phyloP scores from a whole-genome alignment of 2,797 vertebrate species.

The Tiaroga cobitis region DNA sequence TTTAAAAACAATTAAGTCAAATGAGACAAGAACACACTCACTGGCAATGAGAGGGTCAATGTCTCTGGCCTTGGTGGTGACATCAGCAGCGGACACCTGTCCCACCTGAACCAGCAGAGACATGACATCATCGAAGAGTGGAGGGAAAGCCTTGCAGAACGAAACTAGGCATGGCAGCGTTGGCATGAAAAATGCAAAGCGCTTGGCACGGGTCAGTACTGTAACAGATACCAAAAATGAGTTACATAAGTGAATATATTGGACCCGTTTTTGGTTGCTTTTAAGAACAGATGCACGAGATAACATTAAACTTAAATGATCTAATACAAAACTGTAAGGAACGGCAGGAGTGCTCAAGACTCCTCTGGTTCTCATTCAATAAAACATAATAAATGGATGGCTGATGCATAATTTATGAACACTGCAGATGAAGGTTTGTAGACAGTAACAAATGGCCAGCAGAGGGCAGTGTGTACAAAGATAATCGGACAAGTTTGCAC shows the following conservation, averaged over 20 bases:
- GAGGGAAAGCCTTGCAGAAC: slow-evolving; percentile 96
- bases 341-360: neutral
- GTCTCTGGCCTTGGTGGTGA: slow-evolving; percentile 91
- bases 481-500: neutral
- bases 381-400: slow-evolving; percentile 22
- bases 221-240: neutral
- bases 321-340: neutral
- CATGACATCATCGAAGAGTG: slow-evolving; percentile 93
- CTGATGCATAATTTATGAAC: slow-evolving; percentile 35
- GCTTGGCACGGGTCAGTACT: slow-evolving; percentile 94
- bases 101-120: slow-evolving; percentile 93
- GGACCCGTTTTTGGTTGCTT: neutral
- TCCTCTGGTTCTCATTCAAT: neutral
- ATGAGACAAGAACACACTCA: slow-evolving; percentile 72
- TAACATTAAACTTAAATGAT: neutral
- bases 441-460: slow-evolving; percentile 17
- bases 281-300: neutral
- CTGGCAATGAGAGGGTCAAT: slow-evolving; percentile 93
- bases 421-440: slow-evolving; percentile 1
- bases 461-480: slow-evolving; percentile 46
- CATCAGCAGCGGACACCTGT: slow-evolving; percentile 95
- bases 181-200: slow-evolving; percentile 95
- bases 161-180: slow-evolving; percentile 95
- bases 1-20: neutral
- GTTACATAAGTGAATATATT: neutral